A percentile compares a stretch with the other conserved stretches of the same genome.
Evolutionary conservation across 2,113 vertebrate genomes (phyloP).

Genomic region (Spermophilus dauricus): DNA sequence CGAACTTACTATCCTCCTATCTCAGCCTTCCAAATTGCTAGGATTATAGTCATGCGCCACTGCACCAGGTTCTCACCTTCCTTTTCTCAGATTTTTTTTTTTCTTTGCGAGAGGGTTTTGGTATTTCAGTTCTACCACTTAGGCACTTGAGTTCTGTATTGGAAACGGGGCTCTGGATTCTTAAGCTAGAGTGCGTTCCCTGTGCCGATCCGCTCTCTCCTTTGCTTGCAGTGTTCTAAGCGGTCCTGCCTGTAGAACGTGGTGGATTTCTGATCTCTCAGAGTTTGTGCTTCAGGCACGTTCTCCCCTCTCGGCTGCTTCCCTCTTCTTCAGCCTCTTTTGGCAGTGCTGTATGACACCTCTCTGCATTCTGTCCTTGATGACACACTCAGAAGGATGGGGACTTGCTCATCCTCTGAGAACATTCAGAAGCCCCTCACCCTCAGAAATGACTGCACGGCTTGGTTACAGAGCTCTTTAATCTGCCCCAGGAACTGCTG

Average conservation of each 20-base stretch:
- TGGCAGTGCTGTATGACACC: neutral
- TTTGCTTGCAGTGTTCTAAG: neutral
- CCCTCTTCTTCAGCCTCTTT: neutral
- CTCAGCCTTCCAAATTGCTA: no score
- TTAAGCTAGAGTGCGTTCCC: neutral
- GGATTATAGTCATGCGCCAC: no score
- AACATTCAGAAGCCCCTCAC: neutral
- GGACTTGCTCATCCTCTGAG: neutral
- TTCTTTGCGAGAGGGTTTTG: neutral
- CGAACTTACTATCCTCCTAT: no score
- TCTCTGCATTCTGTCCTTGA: neutral
- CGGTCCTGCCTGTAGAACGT: neutral
- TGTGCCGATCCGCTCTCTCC: neutral
- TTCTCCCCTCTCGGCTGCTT: neutral
- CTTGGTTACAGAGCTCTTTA: neutral
- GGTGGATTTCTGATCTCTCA: neutral
- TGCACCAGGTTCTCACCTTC: no score
- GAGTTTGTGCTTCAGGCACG: neutral
- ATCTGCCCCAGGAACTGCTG: neutral
- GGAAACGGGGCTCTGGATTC: neutral
- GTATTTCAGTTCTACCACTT: neutral
- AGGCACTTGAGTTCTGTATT: neutral
- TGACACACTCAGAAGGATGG: neutral
- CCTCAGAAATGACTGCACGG: neutral
- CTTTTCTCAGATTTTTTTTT: neutral